These are phyloP conservation scores for Drosophila mayri DNA, from an alignment of 1,140 invertebrate genomes.

Conservation along the genomic window DNA sequence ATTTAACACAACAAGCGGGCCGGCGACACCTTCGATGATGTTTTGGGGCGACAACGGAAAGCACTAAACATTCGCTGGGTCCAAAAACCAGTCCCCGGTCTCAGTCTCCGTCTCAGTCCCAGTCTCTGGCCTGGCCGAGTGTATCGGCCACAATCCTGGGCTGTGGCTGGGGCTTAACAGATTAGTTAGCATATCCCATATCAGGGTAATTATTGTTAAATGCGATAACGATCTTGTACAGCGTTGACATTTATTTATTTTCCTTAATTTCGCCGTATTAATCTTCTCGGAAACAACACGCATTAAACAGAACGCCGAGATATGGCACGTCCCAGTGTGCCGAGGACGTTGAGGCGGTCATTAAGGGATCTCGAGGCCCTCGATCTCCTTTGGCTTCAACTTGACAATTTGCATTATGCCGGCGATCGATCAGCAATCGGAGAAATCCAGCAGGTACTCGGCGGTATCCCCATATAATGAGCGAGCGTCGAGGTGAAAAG, in stretches of 20 bases:
- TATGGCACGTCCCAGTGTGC: conserved; percentile 57
- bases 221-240: conserved; percentile 85
- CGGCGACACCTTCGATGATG: conserved; percentile 70
- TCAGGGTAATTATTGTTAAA: conserved; percentile 85
- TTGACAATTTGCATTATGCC: conserved; percentile 78
- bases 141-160: conserved; percentile 43
- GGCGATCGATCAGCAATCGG: conserved; percentile 67
- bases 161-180: conserved; percentile 70
- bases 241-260: conserved; percentile 85
- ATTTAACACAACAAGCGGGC: conserved; percentile 79
- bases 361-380: conserved; percentile 27
- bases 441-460: conserved; percentile 52
- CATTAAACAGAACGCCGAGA: conserved; percentile 66
- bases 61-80: conserved; percentile 64
- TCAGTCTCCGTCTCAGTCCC: neutral
- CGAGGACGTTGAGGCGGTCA: conserved; percentile 27
- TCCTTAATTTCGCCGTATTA: conserved; percentile 85
- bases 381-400: conserved; percentile 20
- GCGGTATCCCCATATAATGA: conserved; percentile 5
- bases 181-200: conserved; percentile 85
- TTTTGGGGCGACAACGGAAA: conserved; percentile 70
- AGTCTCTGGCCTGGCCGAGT: conserved; percentile 15
- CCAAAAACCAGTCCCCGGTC: conserved; percentile 57
- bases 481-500: conserved; percentile 15
- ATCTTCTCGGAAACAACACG: conserved; percentile 84